Base-by-base conservation (phyloP, 2,797 vertebrate species). In the Pipistrellus pygmaeus region DNA sequence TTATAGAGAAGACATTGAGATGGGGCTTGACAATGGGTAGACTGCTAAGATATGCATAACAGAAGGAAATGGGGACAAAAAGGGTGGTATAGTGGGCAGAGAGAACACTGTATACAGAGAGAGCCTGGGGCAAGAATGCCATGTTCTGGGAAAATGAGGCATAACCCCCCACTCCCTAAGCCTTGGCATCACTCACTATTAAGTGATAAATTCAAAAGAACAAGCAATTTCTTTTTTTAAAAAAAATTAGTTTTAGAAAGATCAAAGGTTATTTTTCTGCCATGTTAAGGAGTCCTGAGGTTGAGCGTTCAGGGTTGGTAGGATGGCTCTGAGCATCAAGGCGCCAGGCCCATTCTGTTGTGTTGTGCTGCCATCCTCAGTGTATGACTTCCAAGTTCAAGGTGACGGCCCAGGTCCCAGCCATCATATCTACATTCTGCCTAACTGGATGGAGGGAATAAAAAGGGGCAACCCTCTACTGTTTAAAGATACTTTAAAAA, bases 131-230 rank as follows among this genome's bases (percentile, higher is more conserved):
- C 41, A 73, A 71, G 85, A 55, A 85, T 0, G 17, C 25, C 15
- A 8, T 2, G 12, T 44, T 85, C n/a, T 71, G 69, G 88, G 64
- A 96, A 88, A 90, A 13, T 20, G 30, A 85, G 4, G 12, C 48
- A 9, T 41, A 18, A n/a, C 73, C 27, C 12, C 6, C 60, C 13
- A 1, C 21, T 20, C 0, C 3, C 2, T 10, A 44, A 44, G 44
- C 8, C 5, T 25, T 77, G 60, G 35, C 41, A 85, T 81, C 60
- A 60, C 44, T 78, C 44, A 72, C 44, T 53, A 72, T 92, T 44
- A 15, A 32, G 18, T 4, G 25, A 88, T 69, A 27, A 76, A 76
- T 66, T 20, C 8, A 68, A 23, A 53, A 80, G 38, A 71, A 62
- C 3, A 48, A 60, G 57, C 5, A 57, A 84, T 2, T 30, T n/a